Evolutionary conservation across 2,888 invertebrate genomes (phyloP).

Genomic region (Diplazon laetatorius): DNA sequence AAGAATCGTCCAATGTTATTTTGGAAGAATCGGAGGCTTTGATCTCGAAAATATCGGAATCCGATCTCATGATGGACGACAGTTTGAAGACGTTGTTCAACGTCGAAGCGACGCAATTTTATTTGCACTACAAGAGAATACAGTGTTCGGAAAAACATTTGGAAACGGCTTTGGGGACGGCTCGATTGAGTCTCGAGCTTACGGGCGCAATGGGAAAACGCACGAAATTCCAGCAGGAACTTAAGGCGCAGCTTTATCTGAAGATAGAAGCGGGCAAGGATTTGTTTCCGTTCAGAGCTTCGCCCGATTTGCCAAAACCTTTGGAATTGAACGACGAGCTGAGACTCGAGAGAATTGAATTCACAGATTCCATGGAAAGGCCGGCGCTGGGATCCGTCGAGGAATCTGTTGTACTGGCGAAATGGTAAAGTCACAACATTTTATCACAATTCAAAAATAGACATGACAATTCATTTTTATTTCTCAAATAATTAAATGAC

Average conservation of each 20-base stretch:
- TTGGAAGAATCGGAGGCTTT: constrained; percentile 85
- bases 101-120: constrained; percentile 87
- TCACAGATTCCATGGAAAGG: constrained; percentile 85
- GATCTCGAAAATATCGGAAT: constrained; percentile 76
- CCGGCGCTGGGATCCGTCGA: constrained; percentile 87
- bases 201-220: constrained; percentile 93
- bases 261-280: constrained; percentile 84
- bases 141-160: constrained; percentile 88
- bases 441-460: constrained; percentile 22
- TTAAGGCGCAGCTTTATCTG: constrained; percentile 92
- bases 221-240: constrained; percentile 93
- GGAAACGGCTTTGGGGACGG: constrained; percentile 85
- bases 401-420: constrained; percentile 90
- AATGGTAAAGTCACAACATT: constrained; percentile 85
- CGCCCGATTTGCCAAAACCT: constrained; percentile 85
- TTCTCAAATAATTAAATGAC: neutral
- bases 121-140: constrained; percentile 89
- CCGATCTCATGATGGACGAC: constrained; percentile 62
- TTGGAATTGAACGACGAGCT: constrained; percentile 93
- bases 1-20: constrained; percentile 89
- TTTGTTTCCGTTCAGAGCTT: constrained; percentile 81
- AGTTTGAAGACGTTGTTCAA: constrained; percentile 82
- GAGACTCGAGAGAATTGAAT: constrained; percentile 90
- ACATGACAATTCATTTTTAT: neutral
- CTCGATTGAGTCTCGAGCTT: constrained; percentile 88